Evolutionary conservation across 2,797 vertebrate species (phyloP).

Genomic region (Chiroxiphia lanceolata): DNA sequence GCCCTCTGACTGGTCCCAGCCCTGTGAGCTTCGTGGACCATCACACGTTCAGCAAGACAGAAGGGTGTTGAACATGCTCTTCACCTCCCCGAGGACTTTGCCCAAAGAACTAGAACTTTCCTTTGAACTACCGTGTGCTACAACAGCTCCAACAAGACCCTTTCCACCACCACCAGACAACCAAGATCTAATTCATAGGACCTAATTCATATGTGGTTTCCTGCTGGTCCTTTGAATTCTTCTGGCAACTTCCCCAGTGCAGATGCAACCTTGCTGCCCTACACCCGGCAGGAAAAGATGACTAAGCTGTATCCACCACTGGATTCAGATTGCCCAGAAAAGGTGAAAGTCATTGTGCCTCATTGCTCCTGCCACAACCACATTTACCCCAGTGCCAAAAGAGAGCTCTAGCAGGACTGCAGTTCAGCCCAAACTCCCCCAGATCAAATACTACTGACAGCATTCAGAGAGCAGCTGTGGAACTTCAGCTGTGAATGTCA

Average conservation of each 20-base stretch:
- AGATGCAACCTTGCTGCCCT: not conserved
- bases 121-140: not conserved
- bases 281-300: not conserved
- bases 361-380: not conserved
- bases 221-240: not conserved
- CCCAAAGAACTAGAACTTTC: not conserved
- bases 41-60: fast-evolving
- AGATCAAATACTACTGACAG: not conserved
- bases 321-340: not conserved
- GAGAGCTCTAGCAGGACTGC: not conserved
- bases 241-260: not conserved
- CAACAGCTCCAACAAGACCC: not conserved
- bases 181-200: not conserved
- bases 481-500: not conserved
- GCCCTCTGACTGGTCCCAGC: not conserved
- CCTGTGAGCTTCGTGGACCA: not conserved
- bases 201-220: not conserved
- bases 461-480: not conserved
- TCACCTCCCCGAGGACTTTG: not conserved
- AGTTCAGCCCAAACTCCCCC: not conserved
- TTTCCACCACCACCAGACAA: not conserved
- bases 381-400: not conserved
- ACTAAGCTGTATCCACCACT: not conserved
- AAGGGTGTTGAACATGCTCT: fast-evolving
- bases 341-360: not conserved